These are phyloP conservation scores for Rhopilema esculentum DNA, from an alignment of 30 jellyfish, hydroid and myxozoan species.

Conservation along the genomic window DNA sequence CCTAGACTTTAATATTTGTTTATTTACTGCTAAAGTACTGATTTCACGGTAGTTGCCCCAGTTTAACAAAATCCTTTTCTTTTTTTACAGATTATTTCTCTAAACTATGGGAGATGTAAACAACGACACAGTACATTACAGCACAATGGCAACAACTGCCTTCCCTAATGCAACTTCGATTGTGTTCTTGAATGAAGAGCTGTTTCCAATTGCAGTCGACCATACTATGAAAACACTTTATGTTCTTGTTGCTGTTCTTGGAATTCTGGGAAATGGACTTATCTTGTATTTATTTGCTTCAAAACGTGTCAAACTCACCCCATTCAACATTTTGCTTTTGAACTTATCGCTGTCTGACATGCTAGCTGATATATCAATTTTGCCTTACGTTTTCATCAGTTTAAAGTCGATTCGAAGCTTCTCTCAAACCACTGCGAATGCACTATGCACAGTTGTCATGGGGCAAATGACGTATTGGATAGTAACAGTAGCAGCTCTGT, in stretches of 20 bases:
- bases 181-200: slow-evolving; percentile 6
- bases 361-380: slow-evolving; percentile 67
- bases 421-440: slow-evolving; percentile 39
- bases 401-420: slow-evolving; percentile 68
- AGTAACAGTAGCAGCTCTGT: slow-evolving; percentile 79
- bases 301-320: slow-evolving; percentile 38
- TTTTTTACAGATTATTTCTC: background rate
- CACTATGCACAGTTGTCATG: slow-evolving; percentile 76
- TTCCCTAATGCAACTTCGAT: background rate
- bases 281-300: slow-evolving; percentile 49
- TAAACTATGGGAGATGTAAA: background rate
- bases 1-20: too few species aligned
- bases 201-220: slow-evolving; percentile 46
- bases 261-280: slow-evolving; percentile 60
- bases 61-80: background rate
- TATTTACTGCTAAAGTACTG: too few species aligned
- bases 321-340: slow-evolving; percentile 77
- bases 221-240: slow-evolving; percentile 19
- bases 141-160: background rate
- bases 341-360: slow-evolving; percentile 84
- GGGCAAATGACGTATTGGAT: slow-evolving; percentile 85
- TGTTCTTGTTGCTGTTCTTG: slow-evolving; percentile 54
- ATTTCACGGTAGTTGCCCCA: too few species aligned
- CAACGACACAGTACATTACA: background rate
- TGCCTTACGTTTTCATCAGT: slow-evolving; percentile 81